Percentiles rank a stretch among this genome's conserved stretches.
Evolutionary conservation across 64 coral and sea anemone genomes (phyloP).

Genomic region (Hydrozoanthus tunicans): DNA sequence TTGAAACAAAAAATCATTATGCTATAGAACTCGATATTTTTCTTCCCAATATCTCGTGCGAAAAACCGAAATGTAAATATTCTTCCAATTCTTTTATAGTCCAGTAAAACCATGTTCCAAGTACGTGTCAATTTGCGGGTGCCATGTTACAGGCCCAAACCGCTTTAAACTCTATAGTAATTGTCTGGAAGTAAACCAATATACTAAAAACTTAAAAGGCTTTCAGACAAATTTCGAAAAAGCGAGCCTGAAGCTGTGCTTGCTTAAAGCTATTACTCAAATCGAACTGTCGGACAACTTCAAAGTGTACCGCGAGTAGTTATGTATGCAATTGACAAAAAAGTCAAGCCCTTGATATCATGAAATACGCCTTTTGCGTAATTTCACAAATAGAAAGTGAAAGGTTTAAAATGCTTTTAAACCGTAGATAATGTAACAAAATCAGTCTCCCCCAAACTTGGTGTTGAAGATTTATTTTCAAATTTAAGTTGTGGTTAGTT

Average conservation of each 20-base stretch:
- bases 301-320: conserved; percentile 23
- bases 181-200: conserved; percentile 21
- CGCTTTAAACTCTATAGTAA: conserved; percentile 9
- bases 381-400: conserved; percentile 18
- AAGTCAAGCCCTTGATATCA: conserved; percentile 20
- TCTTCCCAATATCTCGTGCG: not conserved
- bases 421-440: conserved; percentile 20
- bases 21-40: not conserved
- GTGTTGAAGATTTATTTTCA: not conserved
- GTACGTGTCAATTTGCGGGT: conserved; percentile 43
- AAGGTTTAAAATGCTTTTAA: conserved; percentile 22
- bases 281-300: conserved; percentile 30
- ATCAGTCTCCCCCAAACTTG: not conserved
- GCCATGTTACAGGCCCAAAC: conserved; percentile 5
- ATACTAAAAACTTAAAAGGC: not conserved
- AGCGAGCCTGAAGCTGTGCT: not conserved
- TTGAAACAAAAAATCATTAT: not conserved
- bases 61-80: conserved; percentile 42
- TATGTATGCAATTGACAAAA: conserved; percentile 47
- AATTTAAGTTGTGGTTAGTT: not conserved
- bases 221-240: conserved; percentile 26
- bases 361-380: conserved; percentile 3
- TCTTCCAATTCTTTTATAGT: not conserved
- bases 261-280: conserved; percentile 5
- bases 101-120: conserved; percentile 41